Evolutionary conservation across 2,797 vertebrate genomes (phyloP).

Genomic region (Bovichtus variegatus): DNA sequence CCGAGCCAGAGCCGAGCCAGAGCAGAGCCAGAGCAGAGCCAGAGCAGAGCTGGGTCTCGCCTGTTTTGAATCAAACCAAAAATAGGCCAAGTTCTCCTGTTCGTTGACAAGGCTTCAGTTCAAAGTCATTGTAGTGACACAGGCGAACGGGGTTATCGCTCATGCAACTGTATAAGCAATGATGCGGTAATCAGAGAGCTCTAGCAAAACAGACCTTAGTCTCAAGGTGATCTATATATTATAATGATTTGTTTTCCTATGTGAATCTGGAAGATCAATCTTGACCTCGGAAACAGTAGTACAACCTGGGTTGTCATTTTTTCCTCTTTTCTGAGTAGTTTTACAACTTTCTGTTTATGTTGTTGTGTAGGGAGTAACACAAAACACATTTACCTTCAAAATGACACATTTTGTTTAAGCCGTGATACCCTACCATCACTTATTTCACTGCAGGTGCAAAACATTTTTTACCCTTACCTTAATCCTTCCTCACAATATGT

Average conservation of each 20-base stretch:
- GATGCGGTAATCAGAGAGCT: conserved; percentile 32
- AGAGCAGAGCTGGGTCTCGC: conserved; percentile 41
- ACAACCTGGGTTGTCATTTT: too few relatives aligned
- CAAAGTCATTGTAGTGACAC: conserved; percentile 35
- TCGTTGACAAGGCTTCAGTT: conserved; percentile 9
- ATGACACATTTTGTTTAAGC: background rate
- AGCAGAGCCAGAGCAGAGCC: too few relatives aligned
- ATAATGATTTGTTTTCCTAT: background rate
- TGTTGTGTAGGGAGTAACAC: background rate
- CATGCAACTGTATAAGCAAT: conserved; percentile 58
- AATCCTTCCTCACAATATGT: background rate
- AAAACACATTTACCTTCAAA: background rate
- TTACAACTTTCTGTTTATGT: too few relatives aligned
- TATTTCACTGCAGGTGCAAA: background rate
- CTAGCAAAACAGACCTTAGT: conserved; percentile 17
- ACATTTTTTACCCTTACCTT: background rate
- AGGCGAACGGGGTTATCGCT: conserved; percentile 26
- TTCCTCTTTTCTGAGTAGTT: too few relatives aligned
- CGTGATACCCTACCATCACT: background rate
- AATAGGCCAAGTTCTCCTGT: conserved; percentile 24
- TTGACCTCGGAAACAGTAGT: too few relatives aligned
- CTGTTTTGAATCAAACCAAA: conserved; percentile 42
- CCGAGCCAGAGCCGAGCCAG: too few relatives aligned
- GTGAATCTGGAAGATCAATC: background rate
- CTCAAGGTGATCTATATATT: background rate